Conservation (phyloP, 2,888 invertebrate genomes). For the Nasonovia ribisnigri region DNA sequence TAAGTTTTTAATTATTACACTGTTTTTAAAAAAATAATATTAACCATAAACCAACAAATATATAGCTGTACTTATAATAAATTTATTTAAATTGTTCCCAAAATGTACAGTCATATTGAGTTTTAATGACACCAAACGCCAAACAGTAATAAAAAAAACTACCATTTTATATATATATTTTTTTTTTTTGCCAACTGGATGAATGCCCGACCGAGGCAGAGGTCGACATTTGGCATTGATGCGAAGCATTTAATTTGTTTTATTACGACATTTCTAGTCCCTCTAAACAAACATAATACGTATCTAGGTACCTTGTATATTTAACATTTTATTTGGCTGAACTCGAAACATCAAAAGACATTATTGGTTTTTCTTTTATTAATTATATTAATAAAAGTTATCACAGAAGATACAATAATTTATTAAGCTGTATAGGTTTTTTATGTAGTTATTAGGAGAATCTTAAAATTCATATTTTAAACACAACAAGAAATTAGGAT, state of each 20-base stretch:
- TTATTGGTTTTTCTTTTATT: slow-evolving; percentile 18
- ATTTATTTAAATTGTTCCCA: slow-evolving; percentile 24
- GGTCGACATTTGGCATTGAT: slow-evolving; percentile 62
- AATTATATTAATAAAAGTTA: neutral
- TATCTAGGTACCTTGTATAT: slow-evolving; percentile 6
- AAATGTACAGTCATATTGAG: slow-evolving; percentile 31
- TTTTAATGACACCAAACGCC: slow-evolving; percentile 40
- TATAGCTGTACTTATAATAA: neutral
- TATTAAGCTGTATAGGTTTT: neutral
- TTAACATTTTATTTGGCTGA: slow-evolving; percentile 63
- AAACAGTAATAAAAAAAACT: slow-evolving; percentile 33
- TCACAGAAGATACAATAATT: neutral
- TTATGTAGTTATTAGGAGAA: neutral
- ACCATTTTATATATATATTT: slow-evolving; percentile 5
- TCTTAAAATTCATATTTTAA: neutral
- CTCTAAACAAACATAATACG: slow-evolving; percentile 26
- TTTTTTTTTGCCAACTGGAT: slow-evolving; percentile 56
- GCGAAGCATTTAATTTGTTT: slow-evolving; percentile 41
- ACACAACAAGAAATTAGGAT: neutral
- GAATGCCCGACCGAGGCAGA: slow-evolving; percentile 41
- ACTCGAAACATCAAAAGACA: neutral
- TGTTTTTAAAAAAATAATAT: neutral
- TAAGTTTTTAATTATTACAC: neutral
- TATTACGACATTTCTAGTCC: slow-evolving; percentile 44
- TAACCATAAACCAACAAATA: neutral